Base-by-base conservation (phyloP, 2,113 vertebrate species). In the Sterna hirundo region DNA sequence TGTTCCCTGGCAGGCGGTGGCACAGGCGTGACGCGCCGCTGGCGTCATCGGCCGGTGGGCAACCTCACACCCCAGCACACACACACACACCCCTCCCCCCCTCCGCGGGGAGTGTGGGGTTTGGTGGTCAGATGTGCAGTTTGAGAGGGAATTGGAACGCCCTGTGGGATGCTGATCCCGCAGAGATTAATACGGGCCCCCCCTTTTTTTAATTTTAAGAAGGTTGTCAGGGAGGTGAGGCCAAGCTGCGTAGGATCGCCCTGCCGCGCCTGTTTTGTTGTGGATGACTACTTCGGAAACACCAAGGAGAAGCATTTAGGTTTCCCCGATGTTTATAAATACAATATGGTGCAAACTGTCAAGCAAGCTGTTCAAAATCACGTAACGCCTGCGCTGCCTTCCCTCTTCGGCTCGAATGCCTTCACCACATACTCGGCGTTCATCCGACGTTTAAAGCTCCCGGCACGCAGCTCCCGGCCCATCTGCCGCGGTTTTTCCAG, bases 331-430 rank as follows among this genome's bases (percentile, higher is more conserved):
- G 95, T 96, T 96, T 97, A 95, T 96, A 95, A 95, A 97, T 96
- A 95, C 93, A 95, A 90, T 93, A 90, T 97, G 94, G 93, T 95
- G 93, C 94, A 95, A 96, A 95, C 94, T 96, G 96, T 95, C 96
- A 91, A 91, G 94, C 91, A 96, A 93, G 95, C 95, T 97, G 96
- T 96, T 97, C 94, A 94, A 76, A 97, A 96, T 97, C 94, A 91
- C 1, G 3, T 91, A 62, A 54, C 84, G 87, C 95, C 95, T 96
- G 75, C 1, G 51, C 90, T 83, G 92, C 88, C 88, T 95, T 79
- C 88, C 62, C 70, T 0, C 27, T 46, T 84, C 38, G 4, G 88
- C 89, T 85, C 4, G 1, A 78, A 57, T 26, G 91, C 70, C 82
- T 93, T 54, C 22, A 2, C 74, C 51, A 3, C 60, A 6, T 90